These are phyloP conservation scores for Eulithis prunata DNA, from an alignment of 2,888 invertebrate genomes.

Conservation along the genomic window DNA sequence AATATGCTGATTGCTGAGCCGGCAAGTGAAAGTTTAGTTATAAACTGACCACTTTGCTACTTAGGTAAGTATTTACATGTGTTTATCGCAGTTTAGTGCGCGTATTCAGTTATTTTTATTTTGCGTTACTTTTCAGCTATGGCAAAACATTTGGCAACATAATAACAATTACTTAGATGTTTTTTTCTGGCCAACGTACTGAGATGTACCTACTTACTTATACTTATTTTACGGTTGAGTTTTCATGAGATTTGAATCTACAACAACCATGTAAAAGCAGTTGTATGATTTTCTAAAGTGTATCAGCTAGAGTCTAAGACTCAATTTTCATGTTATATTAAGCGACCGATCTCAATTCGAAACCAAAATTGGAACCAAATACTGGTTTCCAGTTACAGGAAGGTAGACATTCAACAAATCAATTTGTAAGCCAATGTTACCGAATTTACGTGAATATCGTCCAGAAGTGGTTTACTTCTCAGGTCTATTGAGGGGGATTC, in stretches of 20 bases:
- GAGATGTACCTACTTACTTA: too few species aligned
- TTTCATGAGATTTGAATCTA: too few species aligned
- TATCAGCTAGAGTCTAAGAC: too few species aligned
- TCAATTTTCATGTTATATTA: too few species aligned
- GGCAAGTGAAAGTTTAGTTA: conserved; percentile 23
- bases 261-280: too few species aligned
- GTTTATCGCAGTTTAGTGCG: neutral
- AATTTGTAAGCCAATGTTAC: conserved; percentile 28
- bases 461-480: conserved; percentile 47
- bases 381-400: conserved; percentile 12
- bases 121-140: neutral
- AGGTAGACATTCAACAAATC: conserved; percentile 20
- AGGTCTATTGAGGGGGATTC: conserved; percentile 45
- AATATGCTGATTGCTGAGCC: conserved; percentile 21
- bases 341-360: neutral
- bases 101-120: neutral
- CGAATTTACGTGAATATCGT: conserved; percentile 31
- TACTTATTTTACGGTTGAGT: too few species aligned
- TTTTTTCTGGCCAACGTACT: too few species aligned
- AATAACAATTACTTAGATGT: too few species aligned
- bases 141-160: too few species aligned
- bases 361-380: conserved; percentile 9
- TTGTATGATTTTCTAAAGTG: too few species aligned
- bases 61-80: conserved; percentile 2
- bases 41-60: conserved; percentile 19